These are phyloP conservation scores for Chaitophorus viminalis DNA, from an alignment of 2,888 invertebrate species.

Conservation along the genomic window DNA sequence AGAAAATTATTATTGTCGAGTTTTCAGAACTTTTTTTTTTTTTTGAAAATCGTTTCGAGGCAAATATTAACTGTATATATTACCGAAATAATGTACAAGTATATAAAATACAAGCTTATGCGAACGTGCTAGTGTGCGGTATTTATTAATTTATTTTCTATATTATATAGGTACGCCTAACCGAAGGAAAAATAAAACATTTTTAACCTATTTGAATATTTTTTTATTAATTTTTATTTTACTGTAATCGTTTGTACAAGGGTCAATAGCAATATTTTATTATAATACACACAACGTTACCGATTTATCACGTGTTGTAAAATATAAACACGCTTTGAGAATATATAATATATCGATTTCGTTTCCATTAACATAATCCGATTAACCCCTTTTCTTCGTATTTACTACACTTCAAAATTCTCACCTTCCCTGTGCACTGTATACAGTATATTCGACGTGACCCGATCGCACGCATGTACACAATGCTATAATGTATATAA, in stretches of 20 bases:
- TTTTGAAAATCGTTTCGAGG: constrained; percentile 1
- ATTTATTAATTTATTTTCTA: too few species aligned
- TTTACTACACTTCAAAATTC: constrained; percentile 25
- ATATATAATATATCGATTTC: constrained; percentile 10
- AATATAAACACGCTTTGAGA: background rate
- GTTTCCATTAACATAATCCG: constrained; percentile 47
- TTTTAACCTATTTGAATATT: too few species aligned
- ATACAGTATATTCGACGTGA: background rate
- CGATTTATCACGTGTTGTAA: background rate
- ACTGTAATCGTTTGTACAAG: too few species aligned
- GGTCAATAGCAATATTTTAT: too few species aligned
- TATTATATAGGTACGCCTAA: too few species aligned
- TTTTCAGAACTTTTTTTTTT: constrained; percentile 30
- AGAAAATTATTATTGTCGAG: constrained; percentile 28
- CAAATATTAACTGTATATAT: background rate
- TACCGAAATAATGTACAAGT: background rate
- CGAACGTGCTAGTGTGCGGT: too few species aligned
- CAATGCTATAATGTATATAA: background rate
- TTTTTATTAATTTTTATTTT: too few species aligned
- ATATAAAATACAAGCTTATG: too few species aligned
- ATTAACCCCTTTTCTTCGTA: constrained; percentile 10
- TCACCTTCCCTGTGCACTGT: background rate
- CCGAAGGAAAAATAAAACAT: too few species aligned
- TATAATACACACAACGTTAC: background rate
- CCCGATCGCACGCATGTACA: constrained; percentile 1